Evolutionary conservation across 2,113 vertebrate genomes (phyloP).

Genomic region (Dipodomys merriami): DNA sequence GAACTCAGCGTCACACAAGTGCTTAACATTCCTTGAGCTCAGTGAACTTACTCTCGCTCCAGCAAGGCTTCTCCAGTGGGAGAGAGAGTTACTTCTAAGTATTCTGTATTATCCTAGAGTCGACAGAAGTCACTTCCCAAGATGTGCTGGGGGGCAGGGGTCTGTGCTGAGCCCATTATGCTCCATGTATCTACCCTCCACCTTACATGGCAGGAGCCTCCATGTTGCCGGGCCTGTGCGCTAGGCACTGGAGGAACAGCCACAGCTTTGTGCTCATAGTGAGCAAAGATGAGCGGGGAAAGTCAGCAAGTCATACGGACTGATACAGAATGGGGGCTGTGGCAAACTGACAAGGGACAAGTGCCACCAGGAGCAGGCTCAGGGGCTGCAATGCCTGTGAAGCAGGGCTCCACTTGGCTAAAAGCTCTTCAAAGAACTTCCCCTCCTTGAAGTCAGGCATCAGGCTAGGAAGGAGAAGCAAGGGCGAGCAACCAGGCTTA

Average conservation of each 20-base stretch:
- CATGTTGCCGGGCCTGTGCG: not conserved
- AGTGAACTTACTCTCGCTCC: not conserved
- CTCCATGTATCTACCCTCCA: fast-evolving
- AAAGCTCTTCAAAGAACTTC: not conserved
- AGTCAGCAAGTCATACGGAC: fast-evolving
- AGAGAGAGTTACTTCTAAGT: not conserved
- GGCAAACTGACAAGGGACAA: not conserved
- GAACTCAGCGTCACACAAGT: fast-evolving
- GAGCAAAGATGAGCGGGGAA: fast-evolving
- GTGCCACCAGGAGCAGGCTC: not conserved
- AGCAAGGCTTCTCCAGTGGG: no score
- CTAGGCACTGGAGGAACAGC: no score
- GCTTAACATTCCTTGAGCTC: not conserved
- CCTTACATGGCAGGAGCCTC: no score
- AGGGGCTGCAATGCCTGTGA: not conserved
- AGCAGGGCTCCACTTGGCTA: not conserved
- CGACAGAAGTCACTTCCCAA: not conserved
- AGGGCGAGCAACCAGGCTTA: no score
- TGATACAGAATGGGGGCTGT: fast-evolving
- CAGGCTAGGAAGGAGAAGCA: fast-evolving
- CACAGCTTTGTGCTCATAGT: not conserved
- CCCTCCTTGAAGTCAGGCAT: not conserved
- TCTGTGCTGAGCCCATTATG: not conserved
- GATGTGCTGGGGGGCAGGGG: not conserved
- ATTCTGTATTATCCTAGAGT: not conserved